Conservation (phyloP, 2,797 vertebrate genomes). For the Epinephelus awoara region DNA sequence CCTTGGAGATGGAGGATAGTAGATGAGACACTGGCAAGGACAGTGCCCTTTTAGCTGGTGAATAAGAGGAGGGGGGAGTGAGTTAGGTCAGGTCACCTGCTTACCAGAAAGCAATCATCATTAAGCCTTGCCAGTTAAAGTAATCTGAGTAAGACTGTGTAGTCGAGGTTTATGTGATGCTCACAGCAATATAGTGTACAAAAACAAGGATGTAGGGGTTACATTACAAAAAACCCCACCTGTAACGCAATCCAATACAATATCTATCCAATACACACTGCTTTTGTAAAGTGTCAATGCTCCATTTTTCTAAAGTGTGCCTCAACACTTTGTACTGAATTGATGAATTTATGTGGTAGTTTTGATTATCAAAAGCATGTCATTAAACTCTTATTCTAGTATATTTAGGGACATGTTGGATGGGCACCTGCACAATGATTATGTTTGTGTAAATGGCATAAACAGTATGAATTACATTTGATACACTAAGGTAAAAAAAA, state of each 20-base stretch:
- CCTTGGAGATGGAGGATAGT: constrained; percentile 34
- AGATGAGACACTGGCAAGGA: constrained; percentile 34
- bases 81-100: constrained; percentile 7
- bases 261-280: neutral
- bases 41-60: constrained; percentile 51
- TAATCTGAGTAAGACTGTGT: neutral
- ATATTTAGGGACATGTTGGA: too few relatives aligned
- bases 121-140: neutral
- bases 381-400: too few relatives aligned
- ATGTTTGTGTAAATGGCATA: too few relatives aligned
- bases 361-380: too few relatives aligned
- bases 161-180: constrained; percentile 1
- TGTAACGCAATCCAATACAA: neutral
- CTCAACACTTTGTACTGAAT: neutral
- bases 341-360: too few relatives aligned
- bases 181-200: neutral
- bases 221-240: neutral
- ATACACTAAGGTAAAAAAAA: too few relatives aligned
- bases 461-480: too few relatives aligned
- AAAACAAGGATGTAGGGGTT: neutral
- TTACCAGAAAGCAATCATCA: constrained; percentile 22
- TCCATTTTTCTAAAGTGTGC: neutral
- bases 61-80: constrained; percentile 20
- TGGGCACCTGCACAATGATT: too few relatives aligned
- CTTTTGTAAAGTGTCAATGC: neutral